Base-by-base conservation (phyloP, 2,113 vertebrate genomes). In the Siphamia tubifer region DNA sequence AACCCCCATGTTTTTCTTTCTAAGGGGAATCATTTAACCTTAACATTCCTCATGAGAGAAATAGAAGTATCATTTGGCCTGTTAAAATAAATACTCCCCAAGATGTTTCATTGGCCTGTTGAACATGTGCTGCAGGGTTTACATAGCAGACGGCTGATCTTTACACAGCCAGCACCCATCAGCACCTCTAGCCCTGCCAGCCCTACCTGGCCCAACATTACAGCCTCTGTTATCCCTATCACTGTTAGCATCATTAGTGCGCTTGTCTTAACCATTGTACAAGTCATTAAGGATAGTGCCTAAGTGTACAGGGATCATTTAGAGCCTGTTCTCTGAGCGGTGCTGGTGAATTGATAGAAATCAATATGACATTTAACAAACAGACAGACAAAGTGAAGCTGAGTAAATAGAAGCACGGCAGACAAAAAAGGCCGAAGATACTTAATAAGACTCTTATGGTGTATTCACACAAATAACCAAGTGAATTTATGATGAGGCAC, bases 41-140 rank as follows among this genome's bases (percentile, higher is more conserved):
- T 60, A 83, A 64, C 81, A 77, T 85, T 89, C 77, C 84, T 85
- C 77, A 5, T 51, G 79, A 81, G 82, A 87, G 82, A 75, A 84
- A 80, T 70, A 61, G 61, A 76, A 79, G 83, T 86, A 89, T 87
- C 77, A 79, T 75, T 89, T 84, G 80, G 77, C 81, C 78, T 82
- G 82, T 88, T 91, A 61, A 90, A 90, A 91, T 89, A 89, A 92
- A 92, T 87, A 92, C 77, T 87, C 77, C 74, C 77, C 5, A 63
- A 84, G 86, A 87, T 90, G 83, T 88, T 84, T 82, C 52, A 45
- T 17, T 71, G 80, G 81, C 51, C 60, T 3, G 12, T 49, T 4
- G 61, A 77, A 78, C 81, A 67, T 79, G 79, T 83, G 81, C 75
- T 72, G 69, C 63, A 61, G 62, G 62, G 82, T 91, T 88, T 83